These are phyloP conservation scores for Rana temporaria DNA, from an alignment of 2,113 vertebrate genomes.

Conservation along the genomic window DNA sequence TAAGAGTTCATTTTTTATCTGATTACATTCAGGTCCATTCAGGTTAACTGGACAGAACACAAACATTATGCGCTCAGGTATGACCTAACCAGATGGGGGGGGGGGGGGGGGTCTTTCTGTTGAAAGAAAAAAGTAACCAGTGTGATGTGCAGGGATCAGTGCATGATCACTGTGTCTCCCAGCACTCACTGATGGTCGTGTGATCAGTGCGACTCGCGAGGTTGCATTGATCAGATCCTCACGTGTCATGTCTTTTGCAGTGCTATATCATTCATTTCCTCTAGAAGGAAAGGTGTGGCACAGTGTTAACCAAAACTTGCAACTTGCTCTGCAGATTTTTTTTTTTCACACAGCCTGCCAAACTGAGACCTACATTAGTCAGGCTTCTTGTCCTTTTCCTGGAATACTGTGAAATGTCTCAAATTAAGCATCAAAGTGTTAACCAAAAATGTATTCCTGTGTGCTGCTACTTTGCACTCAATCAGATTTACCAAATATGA, in stretches of 20 bases:
- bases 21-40: too few relatives aligned
- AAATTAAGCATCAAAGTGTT: slow-evolving; percentile 1
- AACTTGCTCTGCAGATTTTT: neutral
- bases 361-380: slow-evolving; percentile 14
- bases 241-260: neutral
- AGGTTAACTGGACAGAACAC: too few relatives aligned
- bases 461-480: neutral
- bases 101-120: too few relatives aligned
- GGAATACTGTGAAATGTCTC: slow-evolving; percentile 15
- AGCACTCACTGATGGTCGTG: too few relatives aligned
- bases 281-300: slow-evolving; percentile 25
- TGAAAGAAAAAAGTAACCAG: too few relatives aligned
- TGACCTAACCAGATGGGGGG: too few relatives aligned
- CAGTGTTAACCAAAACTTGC: slow-evolving; percentile 3
- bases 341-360: neutral
- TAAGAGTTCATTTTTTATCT: too few relatives aligned
- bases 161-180: too few relatives aligned
- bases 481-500: neutral
- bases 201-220: neutral
- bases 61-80: too few relatives aligned
- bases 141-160: too few relatives aligned
- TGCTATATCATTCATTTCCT: slow-evolving; percentile 2
- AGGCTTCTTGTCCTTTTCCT: slow-evolving; percentile 4
- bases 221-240: neutral
- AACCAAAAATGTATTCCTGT: slow-evolving; percentile 9